Evolutionary conservation across 2,113 vertebrate genomes (phyloP).

Genomic region (Thomomys bottae): DNA sequence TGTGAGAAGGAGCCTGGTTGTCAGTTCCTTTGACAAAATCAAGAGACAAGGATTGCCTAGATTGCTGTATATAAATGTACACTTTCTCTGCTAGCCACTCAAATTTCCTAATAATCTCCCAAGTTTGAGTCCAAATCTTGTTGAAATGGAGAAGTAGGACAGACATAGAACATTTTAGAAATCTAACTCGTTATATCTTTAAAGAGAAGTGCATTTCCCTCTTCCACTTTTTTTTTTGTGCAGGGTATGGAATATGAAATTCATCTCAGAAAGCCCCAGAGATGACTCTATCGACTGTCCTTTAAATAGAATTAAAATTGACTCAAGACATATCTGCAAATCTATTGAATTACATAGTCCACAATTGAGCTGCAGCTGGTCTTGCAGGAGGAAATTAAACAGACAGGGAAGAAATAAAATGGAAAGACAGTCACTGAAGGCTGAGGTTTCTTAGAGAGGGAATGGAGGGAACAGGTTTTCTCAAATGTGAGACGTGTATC

Average conservation of each 20-base stretch:
- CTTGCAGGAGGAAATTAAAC: conserved; percentile 79
- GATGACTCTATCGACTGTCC: conserved; percentile 86
- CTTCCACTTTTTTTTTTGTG: background rate
- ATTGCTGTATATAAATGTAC: background rate
- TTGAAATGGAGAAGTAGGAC: conserved; percentile 32
- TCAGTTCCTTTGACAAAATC: background rate
- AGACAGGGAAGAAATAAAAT: background rate
- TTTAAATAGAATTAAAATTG: conserved; percentile 90
- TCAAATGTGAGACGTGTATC: background rate
- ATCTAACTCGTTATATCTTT: conserved; percentile 48
- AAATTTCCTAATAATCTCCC: conserved; percentile 27
- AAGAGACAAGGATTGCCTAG: background rate
- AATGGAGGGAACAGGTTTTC: background rate
- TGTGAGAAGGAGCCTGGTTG: background rate
- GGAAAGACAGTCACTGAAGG: background rate
- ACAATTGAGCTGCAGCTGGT: conserved; percentile 66
- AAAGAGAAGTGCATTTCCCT: conserved; percentile 68
- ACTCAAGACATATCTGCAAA: conserved; percentile 84
- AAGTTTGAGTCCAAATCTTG: conserved; percentile 17
- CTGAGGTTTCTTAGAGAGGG: conserved; percentile 1
- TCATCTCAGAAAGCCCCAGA: conserved; percentile 83
- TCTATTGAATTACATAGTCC: conserved; percentile 85
- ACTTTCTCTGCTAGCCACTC: background rate
- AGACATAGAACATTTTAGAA: conserved; percentile 3
- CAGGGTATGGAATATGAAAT: conserved; percentile 80